Conservation (phyloP, 2,888 invertebrate genomes). For the Drosophila picticornis region DNA sequence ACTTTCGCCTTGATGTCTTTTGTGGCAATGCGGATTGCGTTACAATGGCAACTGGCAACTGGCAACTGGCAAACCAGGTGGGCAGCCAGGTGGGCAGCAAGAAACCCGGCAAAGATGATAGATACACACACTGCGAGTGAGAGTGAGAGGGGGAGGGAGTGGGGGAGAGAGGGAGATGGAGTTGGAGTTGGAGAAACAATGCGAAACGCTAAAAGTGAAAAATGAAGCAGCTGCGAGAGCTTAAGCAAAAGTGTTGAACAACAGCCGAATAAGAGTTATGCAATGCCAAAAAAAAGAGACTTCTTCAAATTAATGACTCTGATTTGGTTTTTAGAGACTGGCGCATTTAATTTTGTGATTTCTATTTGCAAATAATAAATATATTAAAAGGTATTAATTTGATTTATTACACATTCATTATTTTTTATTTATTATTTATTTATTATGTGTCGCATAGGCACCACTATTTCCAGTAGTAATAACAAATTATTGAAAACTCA, state of each 20-base stretch:
- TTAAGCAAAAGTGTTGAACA: conserved; percentile 11
- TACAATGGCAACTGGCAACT: conserved; percentile 41
- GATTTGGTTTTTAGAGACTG: not conserved
- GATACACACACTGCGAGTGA: not conserved
- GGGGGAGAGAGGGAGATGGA: not conserved
- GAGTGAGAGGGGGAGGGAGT: not conserved
- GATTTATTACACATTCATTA: no score
- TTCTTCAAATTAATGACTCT: not conserved
- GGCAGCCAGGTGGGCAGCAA: conserved; percentile 29
- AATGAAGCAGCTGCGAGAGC: conserved; percentile 7
- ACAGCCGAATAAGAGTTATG: conserved; percentile 10
- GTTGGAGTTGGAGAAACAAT: not conserved
- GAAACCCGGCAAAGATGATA: conserved; percentile 37
- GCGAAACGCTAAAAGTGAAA: conserved; percentile 33
- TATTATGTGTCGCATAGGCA: not conserved
- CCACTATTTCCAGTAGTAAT: no score
- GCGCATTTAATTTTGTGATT: not conserved
- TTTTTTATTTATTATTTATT: not conserved
- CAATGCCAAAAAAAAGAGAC: conserved; percentile 5
- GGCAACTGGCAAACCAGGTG: conserved; percentile 35
- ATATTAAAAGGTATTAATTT: not conserved
- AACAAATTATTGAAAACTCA: not conserved
- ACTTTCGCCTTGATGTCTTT: conserved; percentile 67
- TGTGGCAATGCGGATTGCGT: conserved; percentile 35
- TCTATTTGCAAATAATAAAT: no score